Conservation (phyloP, 2,888 invertebrate species). For the Daptonema setosum region DNA sequence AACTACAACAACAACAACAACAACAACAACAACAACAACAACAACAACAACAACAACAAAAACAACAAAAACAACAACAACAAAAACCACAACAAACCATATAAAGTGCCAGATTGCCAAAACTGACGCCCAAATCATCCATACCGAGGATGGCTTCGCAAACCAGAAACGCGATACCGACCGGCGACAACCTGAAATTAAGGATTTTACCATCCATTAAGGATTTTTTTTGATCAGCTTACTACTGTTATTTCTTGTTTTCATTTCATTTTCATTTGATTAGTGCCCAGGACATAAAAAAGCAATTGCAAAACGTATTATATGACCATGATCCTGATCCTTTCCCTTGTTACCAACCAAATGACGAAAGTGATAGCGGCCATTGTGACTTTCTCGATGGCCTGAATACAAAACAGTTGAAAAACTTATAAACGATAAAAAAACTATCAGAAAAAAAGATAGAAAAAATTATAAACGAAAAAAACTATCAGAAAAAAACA, state of each 20-base stretch:
- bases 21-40: too few relatives aligned
- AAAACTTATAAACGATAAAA: too few relatives aligned
- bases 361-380: conserved; percentile 82
- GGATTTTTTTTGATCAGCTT: background rate
- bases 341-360: conserved; percentile 54
- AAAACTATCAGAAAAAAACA: too few relatives aligned
- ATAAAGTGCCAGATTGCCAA: background rate
- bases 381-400: conserved; percentile 78
- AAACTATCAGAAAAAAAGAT: too few relatives aligned
- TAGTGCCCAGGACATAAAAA: background rate
- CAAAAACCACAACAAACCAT: too few relatives aligned
- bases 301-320: too few relatives aligned
- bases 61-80: too few relatives aligned
- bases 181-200: conserved; percentile 8
- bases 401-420: conserved; percentile 68
- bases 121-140: conserved; percentile 13
- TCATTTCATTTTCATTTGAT: background rate
- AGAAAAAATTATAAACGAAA: too few relatives aligned
- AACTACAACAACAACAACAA: too few relatives aligned
- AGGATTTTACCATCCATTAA: background rate
- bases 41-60: too few relatives aligned
- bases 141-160: conserved; percentile 19
- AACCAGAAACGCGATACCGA: conserved; percentile 10
- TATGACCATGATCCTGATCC: too few relatives aligned
- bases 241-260: background rate